A percentile compares a stretch with the other conserved stretches of the same genome.
These are phyloP conservation scores for Stigmatopora nigra DNA, from an alignment of 2,113 vertebrate genomes.

Conservation along the genomic window DNA sequence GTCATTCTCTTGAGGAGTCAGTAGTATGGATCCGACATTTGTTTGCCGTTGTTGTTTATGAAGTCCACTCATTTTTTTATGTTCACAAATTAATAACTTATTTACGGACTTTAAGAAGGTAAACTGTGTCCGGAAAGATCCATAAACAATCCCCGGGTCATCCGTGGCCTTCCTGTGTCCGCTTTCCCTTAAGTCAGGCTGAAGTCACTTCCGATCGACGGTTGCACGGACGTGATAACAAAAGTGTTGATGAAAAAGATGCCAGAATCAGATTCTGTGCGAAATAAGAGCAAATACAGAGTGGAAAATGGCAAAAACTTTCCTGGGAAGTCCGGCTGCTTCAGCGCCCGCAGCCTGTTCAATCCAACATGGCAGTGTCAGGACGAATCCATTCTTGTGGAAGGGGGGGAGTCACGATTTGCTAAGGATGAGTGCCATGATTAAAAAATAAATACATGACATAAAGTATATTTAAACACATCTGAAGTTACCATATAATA, in stretches of 20 bases:
- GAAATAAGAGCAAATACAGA: constrained; percentile 25
- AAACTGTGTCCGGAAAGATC: constrained; percentile 35
- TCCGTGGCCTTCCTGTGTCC: constrained; percentile 58
- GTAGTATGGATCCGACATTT: constrained; percentile 77
- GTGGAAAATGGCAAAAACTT: constrained; percentile 57
- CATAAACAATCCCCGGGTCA: constrained; percentile 63
- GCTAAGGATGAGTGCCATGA: not conserved
- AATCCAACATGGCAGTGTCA: constrained; percentile 84
- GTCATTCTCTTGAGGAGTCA: constrained; percentile 85
- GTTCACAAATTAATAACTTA: constrained; percentile 34
- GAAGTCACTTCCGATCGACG: constrained; percentile 12
- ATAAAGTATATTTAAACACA: not conserved
- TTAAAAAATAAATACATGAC: not conserved
- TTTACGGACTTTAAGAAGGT: constrained; percentile 43
- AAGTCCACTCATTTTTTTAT: constrained; percentile 75
- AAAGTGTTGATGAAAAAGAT: not conserved
- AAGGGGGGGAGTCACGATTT: not conserved
- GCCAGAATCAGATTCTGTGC: constrained; percentile 13
- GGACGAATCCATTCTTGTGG: constrained; percentile 42
- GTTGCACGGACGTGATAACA: not conserved
- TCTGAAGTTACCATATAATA: not conserved
- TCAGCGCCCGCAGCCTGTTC: constrained; percentile 52
- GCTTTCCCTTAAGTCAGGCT: constrained; percentile 24
- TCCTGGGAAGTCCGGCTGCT: constrained; percentile 63
- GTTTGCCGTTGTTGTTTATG: constrained; percentile 71